Base-by-base conservation (phyloP, 2,888 invertebrate species). In the Leptothorax acervorum region DNA sequence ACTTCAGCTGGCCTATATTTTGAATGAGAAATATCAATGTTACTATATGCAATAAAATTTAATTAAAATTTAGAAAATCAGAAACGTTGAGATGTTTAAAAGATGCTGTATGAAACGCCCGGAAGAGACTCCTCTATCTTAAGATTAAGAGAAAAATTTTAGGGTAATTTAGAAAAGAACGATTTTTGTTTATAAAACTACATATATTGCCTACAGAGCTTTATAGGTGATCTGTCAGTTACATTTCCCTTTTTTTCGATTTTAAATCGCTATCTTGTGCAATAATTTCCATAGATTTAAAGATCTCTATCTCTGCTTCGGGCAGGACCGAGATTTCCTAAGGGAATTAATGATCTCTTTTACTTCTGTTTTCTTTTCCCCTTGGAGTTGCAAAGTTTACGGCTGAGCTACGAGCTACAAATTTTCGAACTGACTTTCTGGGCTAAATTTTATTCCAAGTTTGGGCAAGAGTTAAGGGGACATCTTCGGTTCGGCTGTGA, bases 381-480 rank as follows among this genome's bases (percentile, higher is more conserved):
- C 48, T 35, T n/a, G 66, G 68, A 60, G 9, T 28, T 35, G 31
- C 79, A 45, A 70, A 79, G 60, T 57, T 79, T 57, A 18, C 60
- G 9, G 23, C 2, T 62, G 18, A 23, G 23, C 4, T 48, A 31
- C 9, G 31, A 70, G 42, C 12, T 68, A 3, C 35, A 45, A 35
- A 55, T 78, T n/a, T 53, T n/a, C 42, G 12, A 68, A 57, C 12
- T 57, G 68, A 35, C 23, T 23, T 35, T 12, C 18, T 6, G 2
- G 15, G 11, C 23, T 68, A n/a, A 60, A 70, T 70, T 70, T 70
- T 18, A 45, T 15, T 31, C 18, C 2, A 3, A n/a, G 5, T 31
- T 45, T 5, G 31, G 1, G 1, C 4, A 18, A 71, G 9, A 48
- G 8, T 79, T 12, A 18, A 18, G 18, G 2, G 12, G 11, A 5